Conservation (phyloP, 2,888 invertebrate species). For the Neoaliturus tenellus region DNA sequence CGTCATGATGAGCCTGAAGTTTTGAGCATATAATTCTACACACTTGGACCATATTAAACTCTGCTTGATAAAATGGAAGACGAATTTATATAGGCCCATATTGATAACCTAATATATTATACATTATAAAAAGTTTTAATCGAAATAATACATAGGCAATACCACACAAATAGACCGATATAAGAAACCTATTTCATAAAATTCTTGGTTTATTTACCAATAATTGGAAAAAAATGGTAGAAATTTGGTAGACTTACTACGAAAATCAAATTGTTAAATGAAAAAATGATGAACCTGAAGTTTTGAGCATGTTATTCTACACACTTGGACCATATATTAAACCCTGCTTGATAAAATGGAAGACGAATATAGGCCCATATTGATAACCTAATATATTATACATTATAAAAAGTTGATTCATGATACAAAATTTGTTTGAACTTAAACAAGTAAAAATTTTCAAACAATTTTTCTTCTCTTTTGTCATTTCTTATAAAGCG, state of each 20-base stretch:
- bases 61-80: constrained; percentile 23
- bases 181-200: too few relatives aligned
- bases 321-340: neutral
- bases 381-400: neutral
- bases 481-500: too few relatives aligned
- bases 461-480: too few relatives aligned
- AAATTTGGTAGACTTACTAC: too few relatives aligned
- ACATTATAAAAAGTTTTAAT: neutral
- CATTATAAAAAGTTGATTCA: neutral
- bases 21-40: neutral
- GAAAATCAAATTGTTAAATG: too few relatives aligned
- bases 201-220: too few relatives aligned
- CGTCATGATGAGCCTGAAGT: too few relatives aligned
- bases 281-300: too few relatives aligned
- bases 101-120: neutral
- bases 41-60: constrained; percentile 5
- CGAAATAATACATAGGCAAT: too few relatives aligned
- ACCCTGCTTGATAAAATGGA: constrained; percentile 19
- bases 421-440: neutral
- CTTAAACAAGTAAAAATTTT: neutral
- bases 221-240: too few relatives aligned
- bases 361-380: neutral
- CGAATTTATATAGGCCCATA: neutral
- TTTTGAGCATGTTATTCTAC: neutral
- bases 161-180: too few relatives aligned